Evolutionary conservation across 2,797 vertebrate species (phyloP).

Genomic region (Pseudopleuronectes americanus): DNA sequence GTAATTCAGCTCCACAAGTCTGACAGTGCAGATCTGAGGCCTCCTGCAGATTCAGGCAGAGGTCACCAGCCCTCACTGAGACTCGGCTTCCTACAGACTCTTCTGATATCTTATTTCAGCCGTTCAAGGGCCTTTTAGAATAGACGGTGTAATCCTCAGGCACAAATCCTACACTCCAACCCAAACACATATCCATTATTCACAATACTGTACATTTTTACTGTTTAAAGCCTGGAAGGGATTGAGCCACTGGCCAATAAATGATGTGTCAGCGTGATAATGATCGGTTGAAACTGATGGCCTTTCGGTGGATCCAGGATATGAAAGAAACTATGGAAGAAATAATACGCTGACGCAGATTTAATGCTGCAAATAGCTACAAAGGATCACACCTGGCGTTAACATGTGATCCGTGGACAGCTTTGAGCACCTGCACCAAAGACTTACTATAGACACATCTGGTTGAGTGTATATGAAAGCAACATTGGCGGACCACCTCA

Average conservation of each 20-base stretch:
- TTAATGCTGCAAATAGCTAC: slow-evolving; percentile 8
- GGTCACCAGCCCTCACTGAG: slow-evolving; percentile 65
- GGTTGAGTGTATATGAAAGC: no score
- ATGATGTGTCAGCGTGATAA: slow-evolving; percentile 6
- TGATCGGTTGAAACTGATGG: slow-evolving; percentile 9
- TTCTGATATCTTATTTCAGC: slow-evolving; percentile 68
- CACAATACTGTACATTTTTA: slow-evolving; percentile 1
- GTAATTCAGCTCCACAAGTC: slow-evolving; percentile 65
- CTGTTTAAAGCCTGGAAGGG: slow-evolving; percentile 18
- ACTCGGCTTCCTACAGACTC: slow-evolving; percentile 58
- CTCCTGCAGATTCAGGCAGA: slow-evolving; percentile 65
- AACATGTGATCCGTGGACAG: background rate
- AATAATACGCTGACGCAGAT: slow-evolving; percentile 11
- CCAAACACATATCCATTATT: slow-evolving; percentile 25
- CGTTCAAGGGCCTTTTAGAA: slow-evolving; percentile 50
- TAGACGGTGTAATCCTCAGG: slow-evolving; percentile 53
- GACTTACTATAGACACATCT: background rate
- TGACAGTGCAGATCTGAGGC: slow-evolving; percentile 72
- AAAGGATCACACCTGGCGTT: slow-evolving; percentile 1
- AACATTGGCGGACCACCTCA: no score
- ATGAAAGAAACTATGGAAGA: slow-evolving; percentile 29
- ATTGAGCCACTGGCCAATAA: slow-evolving; percentile 28
- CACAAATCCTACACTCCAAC: slow-evolving; percentile 27
- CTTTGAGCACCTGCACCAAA: background rate
- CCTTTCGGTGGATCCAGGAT: slow-evolving; percentile 9